Percentiles rank a stretch among this genome's conserved stretches.
Conservation (phyloP, 2,888 invertebrate species). For the Ophioninae sp. region DNA sequence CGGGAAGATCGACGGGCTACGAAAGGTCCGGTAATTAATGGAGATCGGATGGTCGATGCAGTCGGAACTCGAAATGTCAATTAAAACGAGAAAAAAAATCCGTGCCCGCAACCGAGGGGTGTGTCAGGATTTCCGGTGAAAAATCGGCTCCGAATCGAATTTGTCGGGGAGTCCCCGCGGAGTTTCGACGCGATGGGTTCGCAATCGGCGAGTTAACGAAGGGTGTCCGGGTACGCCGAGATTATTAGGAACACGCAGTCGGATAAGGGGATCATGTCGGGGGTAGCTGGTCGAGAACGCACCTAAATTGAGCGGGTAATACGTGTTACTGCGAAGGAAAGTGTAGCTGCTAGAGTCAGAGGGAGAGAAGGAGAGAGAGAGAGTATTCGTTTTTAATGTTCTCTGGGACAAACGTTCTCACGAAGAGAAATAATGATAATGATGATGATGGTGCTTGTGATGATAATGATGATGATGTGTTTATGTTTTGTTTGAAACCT, state of each 20-base stretch:
- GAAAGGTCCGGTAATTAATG: not conserved
- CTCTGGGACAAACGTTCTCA: no score
- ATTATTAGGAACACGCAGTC: slow-evolving; percentile 52
- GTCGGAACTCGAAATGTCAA: slow-evolving; percentile 18
- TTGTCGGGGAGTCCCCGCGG: slow-evolving; percentile 70
- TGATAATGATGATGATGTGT: no score
- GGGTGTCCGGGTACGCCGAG: slow-evolving; percentile 47
- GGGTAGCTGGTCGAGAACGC: slow-evolving; percentile 65
- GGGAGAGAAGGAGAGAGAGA: slow-evolving; percentile 23
- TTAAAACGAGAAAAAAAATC: slow-evolving; percentile 20
- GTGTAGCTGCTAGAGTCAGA: slow-evolving; percentile 33
- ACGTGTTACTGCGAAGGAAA: slow-evolving; percentile 70
- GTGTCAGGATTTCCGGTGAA: slow-evolving; percentile 38
- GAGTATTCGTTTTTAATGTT: not conserved
- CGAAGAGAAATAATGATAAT: no score
- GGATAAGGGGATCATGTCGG: slow-evolving; percentile 67
- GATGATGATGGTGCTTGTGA: no score
- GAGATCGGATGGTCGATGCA: not conserved
- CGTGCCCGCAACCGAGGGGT: slow-evolving; percentile 10
- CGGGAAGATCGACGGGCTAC: not conserved
- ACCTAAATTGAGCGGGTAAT: slow-evolving; percentile 79
- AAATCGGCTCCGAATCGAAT: slow-evolving; percentile 73
- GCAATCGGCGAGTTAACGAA: slow-evolving; percentile 45
- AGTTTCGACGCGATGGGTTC: slow-evolving; percentile 61
- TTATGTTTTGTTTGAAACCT: no score